Conservation (phyloP, 2,797 vertebrate genomes). For the Tragelaphus eurycerus region DNA sequence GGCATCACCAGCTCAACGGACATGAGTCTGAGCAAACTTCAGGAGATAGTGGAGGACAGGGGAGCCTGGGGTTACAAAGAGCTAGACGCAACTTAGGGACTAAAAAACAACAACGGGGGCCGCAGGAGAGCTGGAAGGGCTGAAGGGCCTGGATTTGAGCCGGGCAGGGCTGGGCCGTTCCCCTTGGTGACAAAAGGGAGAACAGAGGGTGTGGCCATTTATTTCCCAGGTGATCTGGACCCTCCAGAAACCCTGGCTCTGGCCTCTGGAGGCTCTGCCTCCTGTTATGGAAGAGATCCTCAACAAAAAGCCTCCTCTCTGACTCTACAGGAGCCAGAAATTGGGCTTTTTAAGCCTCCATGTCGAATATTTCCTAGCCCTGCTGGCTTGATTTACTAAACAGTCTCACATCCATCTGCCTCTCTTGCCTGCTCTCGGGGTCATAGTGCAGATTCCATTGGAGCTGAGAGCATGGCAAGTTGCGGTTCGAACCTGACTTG, state of each 20-base stretch:
- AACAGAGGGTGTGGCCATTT: neutral
- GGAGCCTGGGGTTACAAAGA: neutral
- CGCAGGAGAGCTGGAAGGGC: neutral
- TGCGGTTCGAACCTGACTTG: neutral
- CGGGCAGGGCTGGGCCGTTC: neutral
- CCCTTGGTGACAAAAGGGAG: neutral
- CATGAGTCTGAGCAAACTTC: neutral
- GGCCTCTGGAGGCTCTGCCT: neutral
- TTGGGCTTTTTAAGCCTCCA: neutral
- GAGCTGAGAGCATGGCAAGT: neutral
- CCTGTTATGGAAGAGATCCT: neutral
- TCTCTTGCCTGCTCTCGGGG: neutral
- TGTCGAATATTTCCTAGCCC: neutral
- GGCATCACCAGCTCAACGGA: neutral
- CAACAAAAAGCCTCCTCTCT: neutral
- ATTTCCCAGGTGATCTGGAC: neutral
- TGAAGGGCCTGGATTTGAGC: neutral
- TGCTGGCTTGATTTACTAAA: conserved; percentile 38
- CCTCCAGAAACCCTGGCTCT: neutral
- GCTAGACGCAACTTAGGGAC: neutral
- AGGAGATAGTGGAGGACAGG: neutral
- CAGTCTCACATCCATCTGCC: conserved; percentile 6
- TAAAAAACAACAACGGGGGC: neutral
- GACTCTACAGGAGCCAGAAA: neutral
- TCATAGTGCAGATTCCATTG: neutral